phyloP scores from a whole-genome alignment of 2,797 vertebrate species.

The Hippopotamyrus pictus region DNA sequence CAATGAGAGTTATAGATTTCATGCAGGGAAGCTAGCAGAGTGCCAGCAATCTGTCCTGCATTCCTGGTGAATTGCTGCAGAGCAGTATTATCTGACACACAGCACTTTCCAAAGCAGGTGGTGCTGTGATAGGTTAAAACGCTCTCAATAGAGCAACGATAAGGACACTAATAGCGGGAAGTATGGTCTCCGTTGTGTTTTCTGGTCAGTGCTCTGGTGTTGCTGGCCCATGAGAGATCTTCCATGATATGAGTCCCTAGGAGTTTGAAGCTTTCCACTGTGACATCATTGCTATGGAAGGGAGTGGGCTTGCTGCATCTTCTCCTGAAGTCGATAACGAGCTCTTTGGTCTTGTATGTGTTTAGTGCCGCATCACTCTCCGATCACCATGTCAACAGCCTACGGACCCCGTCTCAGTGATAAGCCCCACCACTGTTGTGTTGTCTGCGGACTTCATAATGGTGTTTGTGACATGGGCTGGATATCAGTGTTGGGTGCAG shows the following conservation, averaged over 20 bases:
- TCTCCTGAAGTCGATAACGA: not conserved
- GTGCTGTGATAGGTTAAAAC: not conserved
- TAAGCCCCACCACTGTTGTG: not conserved
- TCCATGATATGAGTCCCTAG: not conserved
- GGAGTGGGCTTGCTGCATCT: not conserved
- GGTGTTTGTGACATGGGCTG: not conserved
- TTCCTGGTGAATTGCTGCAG: not conserved
- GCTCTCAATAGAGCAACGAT: not conserved
- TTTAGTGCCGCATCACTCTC: not conserved
- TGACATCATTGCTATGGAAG: not conserved
- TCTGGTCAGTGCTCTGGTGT: not conserved
- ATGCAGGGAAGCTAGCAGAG: not conserved
- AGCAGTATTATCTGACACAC: not conserved
- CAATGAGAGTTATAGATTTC: not conserved
- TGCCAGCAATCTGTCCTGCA: not conserved
- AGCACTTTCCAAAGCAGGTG: not conserved
- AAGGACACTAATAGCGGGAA: not conserved
- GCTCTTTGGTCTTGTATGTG: not conserved
- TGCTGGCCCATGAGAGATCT: not conserved
- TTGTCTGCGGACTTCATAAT: not conserved
- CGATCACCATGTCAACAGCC: not conserved
- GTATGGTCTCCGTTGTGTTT: not conserved
- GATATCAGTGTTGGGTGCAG: not conserved
- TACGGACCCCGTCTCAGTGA: not conserved
- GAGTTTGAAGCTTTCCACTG: not conserved